Percentiles rank a stretch among this genome's conserved stretches.
Evolutionary conservation across 2,888 invertebrate genomes (phyloP).

Genomic region (Cerastoderma edule): DNA sequence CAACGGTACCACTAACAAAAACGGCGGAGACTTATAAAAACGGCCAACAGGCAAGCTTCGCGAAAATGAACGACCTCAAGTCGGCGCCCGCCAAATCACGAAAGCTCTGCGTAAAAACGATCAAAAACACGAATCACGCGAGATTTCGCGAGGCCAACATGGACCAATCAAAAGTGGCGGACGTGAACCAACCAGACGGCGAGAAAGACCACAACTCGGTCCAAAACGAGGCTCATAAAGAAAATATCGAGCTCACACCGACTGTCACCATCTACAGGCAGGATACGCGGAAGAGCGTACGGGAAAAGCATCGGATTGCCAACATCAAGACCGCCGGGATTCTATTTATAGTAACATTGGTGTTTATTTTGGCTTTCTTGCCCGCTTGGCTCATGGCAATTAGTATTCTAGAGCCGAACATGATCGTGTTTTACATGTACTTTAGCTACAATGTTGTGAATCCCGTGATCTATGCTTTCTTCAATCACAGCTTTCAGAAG

Average conservation of each 20-base stretch:
- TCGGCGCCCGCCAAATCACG: slow-evolving; percentile 10
- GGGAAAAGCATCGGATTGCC: slow-evolving; percentile 67
- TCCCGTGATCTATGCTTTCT: slow-evolving; percentile 83
- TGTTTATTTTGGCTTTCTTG: slow-evolving; percentile 81
- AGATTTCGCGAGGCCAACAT: slow-evolving; percentile 8
- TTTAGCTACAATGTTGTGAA: slow-evolving; percentile 83
- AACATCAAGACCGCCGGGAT: slow-evolving; percentile 83
- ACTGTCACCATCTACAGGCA: slow-evolving; percentile 36
- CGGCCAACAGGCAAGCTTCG: not conserved
- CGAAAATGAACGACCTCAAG: slow-evolving; percentile 11
- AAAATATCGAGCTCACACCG: not conserved
- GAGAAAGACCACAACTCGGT: slow-evolving; percentile 4
- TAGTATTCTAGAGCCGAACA: slow-evolving; percentile 66
- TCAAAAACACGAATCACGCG: slow-evolving; percentile 16
- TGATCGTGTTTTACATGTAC: slow-evolving; percentile 82
- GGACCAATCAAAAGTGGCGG: not conserved
- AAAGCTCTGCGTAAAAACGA: slow-evolving; percentile 18
- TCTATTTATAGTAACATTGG: slow-evolving; percentile 82
- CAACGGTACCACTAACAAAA: too few species aligned
- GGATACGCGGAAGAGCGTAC: slow-evolving; percentile 48
- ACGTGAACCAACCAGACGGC: not conserved
- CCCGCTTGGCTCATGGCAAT: slow-evolving; percentile 82
- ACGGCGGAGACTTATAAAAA: not conserved
- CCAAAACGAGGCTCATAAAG: not conserved
- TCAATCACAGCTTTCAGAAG: slow-evolving; percentile 81